A percentile compares a stretch with the other conserved stretches of the same genome.
These are phyloP conservation scores for Cyprinodon tularosa DNA, from an alignment of 2,113 vertebrate genomes.

Conservation along the genomic window DNA sequence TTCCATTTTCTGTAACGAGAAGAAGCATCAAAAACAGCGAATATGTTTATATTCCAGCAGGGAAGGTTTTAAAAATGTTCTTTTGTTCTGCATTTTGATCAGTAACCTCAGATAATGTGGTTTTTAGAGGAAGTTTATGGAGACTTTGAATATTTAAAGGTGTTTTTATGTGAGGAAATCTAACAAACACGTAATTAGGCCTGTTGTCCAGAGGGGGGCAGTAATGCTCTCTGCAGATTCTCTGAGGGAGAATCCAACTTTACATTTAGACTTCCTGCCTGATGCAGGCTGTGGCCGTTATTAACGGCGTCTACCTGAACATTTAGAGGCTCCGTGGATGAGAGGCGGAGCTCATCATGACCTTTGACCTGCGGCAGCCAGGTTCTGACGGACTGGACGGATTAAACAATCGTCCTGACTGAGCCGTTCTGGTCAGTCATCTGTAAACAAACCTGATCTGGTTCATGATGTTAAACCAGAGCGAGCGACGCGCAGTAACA, in stretches of 20 bases:
- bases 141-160: background rate
- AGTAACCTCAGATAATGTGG: background rate
- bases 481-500: too few relatives aligned
- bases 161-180: background rate
- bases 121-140: background rate
- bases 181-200: conserved; percentile 1
- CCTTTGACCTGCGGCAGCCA: too few relatives aligned
- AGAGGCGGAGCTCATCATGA: too few relatives aligned
- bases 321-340: conserved; percentile 20
- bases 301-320: conserved; percentile 37
- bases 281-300: conserved; percentile 53
- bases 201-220: conserved; percentile 60
- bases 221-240: conserved; percentile 31
- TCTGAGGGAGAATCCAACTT: conserved; percentile 4
- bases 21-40: background rate
- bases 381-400: too few relatives aligned
- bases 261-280: conserved; percentile 41
- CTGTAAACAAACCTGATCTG: too few relatives aligned
- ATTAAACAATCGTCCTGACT: too few relatives aligned
- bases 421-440: too few relatives aligned
- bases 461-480: too few relatives aligned
- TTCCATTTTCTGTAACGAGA: background rate
- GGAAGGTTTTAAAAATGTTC: too few relatives aligned
- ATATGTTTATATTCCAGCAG: background rate
- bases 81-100: too few relatives aligned